These are phyloP conservation scores for Fragum fragum DNA, from an alignment of 2,888 invertebrate genomes.

Conservation along the genomic window DNA sequence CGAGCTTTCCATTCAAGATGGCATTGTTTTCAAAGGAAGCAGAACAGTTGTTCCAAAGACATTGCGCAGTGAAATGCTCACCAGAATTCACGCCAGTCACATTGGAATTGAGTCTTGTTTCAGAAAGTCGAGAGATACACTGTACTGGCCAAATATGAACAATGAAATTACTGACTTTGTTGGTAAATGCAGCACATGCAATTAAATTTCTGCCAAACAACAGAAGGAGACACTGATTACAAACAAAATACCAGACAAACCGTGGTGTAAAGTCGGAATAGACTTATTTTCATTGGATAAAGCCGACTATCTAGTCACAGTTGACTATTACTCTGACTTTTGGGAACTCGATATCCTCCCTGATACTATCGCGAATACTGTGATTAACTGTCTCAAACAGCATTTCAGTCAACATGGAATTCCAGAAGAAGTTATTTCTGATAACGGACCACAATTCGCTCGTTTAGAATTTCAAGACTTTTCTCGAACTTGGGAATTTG, in stretches of 20 bases:
- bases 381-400: slow-evolving; percentile 44
- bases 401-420: slow-evolving; percentile 60
- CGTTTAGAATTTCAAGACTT: slow-evolving; percentile 30
- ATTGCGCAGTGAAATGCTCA: slow-evolving; percentile 30
- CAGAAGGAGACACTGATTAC: slow-evolving; percentile 46
- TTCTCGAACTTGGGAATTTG: slow-evolving; percentile 31
- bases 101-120: slow-evolving; percentile 23
- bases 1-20: slow-evolving; percentile 31
- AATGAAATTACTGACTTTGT: slow-evolving; percentile 40
- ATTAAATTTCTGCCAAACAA: slow-evolving; percentile 33
- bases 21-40: slow-evolving; percentile 35
- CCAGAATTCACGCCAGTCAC: slow-evolving; percentile 32
- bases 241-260: slow-evolving; percentile 40
- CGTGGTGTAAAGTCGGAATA: slow-evolving; percentile 45
- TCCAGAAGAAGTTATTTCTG: slow-evolving; percentile 44
- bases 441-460: slow-evolving; percentile 56
- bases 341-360: slow-evolving; percentile 35
- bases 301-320: slow-evolving; percentile 45
- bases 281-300: slow-evolving; percentile 45
- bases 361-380: slow-evolving; percentile 32
- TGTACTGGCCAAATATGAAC: slow-evolving; percentile 58
- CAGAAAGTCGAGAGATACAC: slow-evolving; percentile 35
- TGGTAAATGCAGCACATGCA: slow-evolving; percentile 35
- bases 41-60: slow-evolving; percentile 29
- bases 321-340: slow-evolving; percentile 55